phyloP scores from a whole-genome alignment of 2,797 vertebrate genomes.

The Oreortyx pictus region DNA sequence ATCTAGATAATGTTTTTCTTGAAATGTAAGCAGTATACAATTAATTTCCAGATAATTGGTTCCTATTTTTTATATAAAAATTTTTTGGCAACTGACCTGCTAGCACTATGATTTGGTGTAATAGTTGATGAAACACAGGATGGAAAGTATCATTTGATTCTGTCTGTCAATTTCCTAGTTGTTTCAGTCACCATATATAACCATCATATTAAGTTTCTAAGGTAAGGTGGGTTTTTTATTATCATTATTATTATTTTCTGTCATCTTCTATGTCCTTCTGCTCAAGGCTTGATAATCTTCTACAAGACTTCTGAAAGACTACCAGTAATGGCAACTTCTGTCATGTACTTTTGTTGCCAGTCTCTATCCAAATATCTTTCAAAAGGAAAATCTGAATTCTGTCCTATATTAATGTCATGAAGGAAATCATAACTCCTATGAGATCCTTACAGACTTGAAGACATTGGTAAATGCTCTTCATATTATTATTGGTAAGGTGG shows the following conservation, averaged over 20 bases:
- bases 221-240: no score
- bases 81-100: background rate
- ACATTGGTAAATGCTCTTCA: background rate
- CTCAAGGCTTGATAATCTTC: background rate
- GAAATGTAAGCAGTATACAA: background rate
- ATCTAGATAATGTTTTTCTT: background rate
- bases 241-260: background rate
- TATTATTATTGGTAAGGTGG: background rate
- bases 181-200: background rate
- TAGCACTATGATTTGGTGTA: background rate
- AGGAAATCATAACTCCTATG: background rate
- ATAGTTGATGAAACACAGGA: background rate
- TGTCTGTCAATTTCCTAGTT: background rate
- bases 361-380: background rate
- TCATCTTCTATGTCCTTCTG: background rate
- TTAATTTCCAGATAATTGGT: background rate
- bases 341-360: background rate
- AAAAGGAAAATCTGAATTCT: background rate
- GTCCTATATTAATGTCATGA: background rate
- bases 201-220: background rate
- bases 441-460: background rate
- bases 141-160: background rate
- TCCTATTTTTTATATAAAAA: background rate
- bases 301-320: background rate
- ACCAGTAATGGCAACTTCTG: background rate